These are phyloP conservation scores for Drosophila dives DNA, from an alignment of 2,888 invertebrate genomes.

Conservation along the genomic window DNA sequence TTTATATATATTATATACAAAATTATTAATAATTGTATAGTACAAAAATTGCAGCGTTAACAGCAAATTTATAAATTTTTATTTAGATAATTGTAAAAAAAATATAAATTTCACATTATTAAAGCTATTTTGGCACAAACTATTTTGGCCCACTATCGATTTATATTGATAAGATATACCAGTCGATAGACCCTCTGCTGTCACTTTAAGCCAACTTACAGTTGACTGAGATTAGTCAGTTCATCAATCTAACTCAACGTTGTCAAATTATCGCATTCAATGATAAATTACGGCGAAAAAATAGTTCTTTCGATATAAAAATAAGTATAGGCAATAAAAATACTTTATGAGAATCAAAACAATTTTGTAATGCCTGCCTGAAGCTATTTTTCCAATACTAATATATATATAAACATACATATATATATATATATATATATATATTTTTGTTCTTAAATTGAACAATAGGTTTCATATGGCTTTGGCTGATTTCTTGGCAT, in stretches of 20 bases:
- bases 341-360: neutral
- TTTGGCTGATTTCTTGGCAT: slow-evolving; percentile 26
- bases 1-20: too few species aligned
- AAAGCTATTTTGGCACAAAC: neutral
- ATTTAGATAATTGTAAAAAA: neutral
- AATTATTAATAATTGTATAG: too few species aligned
- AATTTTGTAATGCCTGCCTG: neutral
- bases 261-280: neutral
- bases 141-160: neutral
- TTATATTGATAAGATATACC: neutral
- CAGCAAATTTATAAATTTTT: too few species aligned
- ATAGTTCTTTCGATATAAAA: neutral
- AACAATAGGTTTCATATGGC: slow-evolving; percentile 15
- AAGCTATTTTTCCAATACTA: neutral
- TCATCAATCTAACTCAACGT: neutral
- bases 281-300: neutral
- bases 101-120: neutral
- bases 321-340: neutral
- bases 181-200: neutral
- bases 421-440: neutral
- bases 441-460: neutral
- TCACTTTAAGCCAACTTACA: neutral
- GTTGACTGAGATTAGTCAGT: neutral
- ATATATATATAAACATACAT: neutral
- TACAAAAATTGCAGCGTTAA: too few species aligned